phyloP scores from a whole-genome alignment of 2,888 invertebrate species.

The Eupithecia centaureata region DNA sequence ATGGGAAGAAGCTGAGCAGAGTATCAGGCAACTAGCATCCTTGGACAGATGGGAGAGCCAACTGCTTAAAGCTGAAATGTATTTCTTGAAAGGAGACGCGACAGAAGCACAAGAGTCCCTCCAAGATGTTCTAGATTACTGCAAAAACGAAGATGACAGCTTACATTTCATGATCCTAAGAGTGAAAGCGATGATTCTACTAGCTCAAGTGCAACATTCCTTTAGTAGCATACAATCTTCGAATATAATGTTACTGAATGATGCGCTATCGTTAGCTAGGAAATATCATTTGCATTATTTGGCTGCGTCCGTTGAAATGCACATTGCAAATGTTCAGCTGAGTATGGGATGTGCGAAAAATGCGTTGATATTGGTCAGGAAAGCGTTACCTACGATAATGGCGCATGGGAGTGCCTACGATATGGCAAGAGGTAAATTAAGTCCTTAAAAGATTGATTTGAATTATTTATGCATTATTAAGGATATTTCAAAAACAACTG shows the following conservation, averaged over 20 bases:
- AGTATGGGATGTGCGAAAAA: conserved; percentile 90
- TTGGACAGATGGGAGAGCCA: conserved; percentile 87
- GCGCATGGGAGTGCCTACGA: conserved; percentile 93
- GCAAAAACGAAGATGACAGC: conserved; percentile 79
- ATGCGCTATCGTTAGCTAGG: conserved; percentile 89
- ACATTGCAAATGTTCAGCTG: conserved; percentile 91
- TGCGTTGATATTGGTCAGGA: conserved; percentile 88
- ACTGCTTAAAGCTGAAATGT: conserved; percentile 82
- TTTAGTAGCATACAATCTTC: conserved; percentile 82
- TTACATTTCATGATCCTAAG: conserved; percentile 82
- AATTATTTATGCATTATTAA: too few species aligned
- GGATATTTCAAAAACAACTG: too few species aligned
- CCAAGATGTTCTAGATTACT: conserved; percentile 80
- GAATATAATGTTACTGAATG: conserved; percentile 85
- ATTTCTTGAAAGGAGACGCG: conserved; percentile 80
- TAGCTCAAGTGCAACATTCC: conserved; percentile 86
- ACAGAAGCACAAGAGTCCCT: conserved; percentile 76
- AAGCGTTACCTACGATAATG: conserved; percentile 88
- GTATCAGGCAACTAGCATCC: conserved; percentile 87
- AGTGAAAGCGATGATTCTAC: conserved; percentile 87
- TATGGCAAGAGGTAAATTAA: conserved; percentile 86
- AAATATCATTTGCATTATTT: conserved; percentile 91
- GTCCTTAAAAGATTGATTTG: neutral
- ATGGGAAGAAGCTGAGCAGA: conserved; percentile 88
- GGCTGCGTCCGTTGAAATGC: conserved; percentile 89